phyloP scores from a whole-genome alignment of 2,888 invertebrate genomes.

The Esperia sulphurella region DNA sequence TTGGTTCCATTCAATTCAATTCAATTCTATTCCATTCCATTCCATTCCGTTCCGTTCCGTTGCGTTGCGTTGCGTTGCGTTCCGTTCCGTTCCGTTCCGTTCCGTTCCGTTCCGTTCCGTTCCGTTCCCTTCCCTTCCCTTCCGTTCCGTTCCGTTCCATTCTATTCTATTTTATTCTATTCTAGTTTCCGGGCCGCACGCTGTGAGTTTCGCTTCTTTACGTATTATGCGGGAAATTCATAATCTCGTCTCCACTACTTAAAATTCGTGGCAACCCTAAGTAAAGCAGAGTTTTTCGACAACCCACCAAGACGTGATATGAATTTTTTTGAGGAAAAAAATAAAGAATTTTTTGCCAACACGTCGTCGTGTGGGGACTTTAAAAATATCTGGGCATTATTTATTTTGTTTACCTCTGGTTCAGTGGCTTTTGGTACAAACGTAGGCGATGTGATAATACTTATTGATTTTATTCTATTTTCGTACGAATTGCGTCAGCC shows the following conservation, averaged over 20 bases:
- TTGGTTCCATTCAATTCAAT: too few species aligned
- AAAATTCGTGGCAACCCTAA: slow-evolving; percentile 4
- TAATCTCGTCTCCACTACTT: background rate
- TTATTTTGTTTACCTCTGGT: slow-evolving; percentile 10
- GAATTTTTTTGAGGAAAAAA: slow-evolving; percentile 14
- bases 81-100: too few species aligned
- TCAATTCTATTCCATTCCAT: too few species aligned
- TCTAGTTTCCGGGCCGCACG: too few species aligned
- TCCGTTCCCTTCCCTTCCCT: too few species aligned
- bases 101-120: too few species aligned
- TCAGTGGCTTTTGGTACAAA: slow-evolving; percentile 1
- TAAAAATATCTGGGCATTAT: background rate
- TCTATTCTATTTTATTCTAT: too few species aligned
- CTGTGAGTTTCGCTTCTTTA: too few species aligned
- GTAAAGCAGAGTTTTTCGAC: slow-evolving; percentile 33
- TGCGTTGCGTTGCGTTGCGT: too few species aligned
- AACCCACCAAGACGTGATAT: slow-evolving; percentile 22
- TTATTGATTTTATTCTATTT: slow-evolving; percentile 3
- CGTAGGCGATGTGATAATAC: background rate
- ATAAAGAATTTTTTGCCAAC: slow-evolving; percentile 6
- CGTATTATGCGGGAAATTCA: too few species aligned
- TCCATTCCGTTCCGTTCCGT: too few species aligned
- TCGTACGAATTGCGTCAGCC: background rate
- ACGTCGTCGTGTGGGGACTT: background rate
- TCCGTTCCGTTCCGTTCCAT: too few species aligned